Evolutionary conservation across 2,888 invertebrate species (phyloP).

Genomic region (Acronicta alni): DNA sequence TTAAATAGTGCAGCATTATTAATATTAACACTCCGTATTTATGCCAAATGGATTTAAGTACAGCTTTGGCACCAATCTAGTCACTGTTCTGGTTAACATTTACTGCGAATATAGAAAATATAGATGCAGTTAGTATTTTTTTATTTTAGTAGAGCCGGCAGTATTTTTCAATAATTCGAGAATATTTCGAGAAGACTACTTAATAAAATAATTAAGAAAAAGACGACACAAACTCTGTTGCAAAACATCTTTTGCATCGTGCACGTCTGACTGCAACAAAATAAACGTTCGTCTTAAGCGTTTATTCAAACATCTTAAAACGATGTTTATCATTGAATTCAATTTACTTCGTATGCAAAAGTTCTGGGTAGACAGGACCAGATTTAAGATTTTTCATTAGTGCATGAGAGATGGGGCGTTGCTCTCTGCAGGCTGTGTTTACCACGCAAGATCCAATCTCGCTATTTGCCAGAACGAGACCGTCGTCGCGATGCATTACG

Average conservation of each 20-base stretch:
- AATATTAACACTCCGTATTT: constrained; percentile 40
- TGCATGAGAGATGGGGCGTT: constrained; percentile 26
- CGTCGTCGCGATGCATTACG: constrained; percentile 44
- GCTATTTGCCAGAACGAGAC: constrained; percentile 42
- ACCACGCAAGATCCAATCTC: constrained; percentile 48
- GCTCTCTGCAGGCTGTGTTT: constrained; percentile 50
- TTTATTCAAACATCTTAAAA: constrained; percentile 36
- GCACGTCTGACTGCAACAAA: constrained; percentile 10
- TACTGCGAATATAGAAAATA: constrained; percentile 2
- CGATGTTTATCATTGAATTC: constrained; percentile 29
- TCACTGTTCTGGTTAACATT: constrained; percentile 15
- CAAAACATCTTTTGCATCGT: constrained; percentile 10
- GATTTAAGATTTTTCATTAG: constrained; percentile 47
- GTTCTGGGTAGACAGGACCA: constrained; percentile 24
- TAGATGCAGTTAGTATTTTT: too few relatives aligned
- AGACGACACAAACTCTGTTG: too few relatives aligned
- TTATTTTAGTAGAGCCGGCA: too few relatives aligned
- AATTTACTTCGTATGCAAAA: constrained; percentile 32
- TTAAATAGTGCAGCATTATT: constrained; percentile 31
- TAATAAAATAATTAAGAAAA: too few relatives aligned
- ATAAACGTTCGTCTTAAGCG: constrained; percentile 22
- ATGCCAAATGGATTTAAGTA: constrained; percentile 45
- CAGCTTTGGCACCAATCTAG: constrained; percentile 25
- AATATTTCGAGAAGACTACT: too few relatives aligned
- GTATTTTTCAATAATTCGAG: too few relatives aligned